Base-by-base conservation (phyloP, 1,140 invertebrate species). In the Halyomorpha halys region DNA sequence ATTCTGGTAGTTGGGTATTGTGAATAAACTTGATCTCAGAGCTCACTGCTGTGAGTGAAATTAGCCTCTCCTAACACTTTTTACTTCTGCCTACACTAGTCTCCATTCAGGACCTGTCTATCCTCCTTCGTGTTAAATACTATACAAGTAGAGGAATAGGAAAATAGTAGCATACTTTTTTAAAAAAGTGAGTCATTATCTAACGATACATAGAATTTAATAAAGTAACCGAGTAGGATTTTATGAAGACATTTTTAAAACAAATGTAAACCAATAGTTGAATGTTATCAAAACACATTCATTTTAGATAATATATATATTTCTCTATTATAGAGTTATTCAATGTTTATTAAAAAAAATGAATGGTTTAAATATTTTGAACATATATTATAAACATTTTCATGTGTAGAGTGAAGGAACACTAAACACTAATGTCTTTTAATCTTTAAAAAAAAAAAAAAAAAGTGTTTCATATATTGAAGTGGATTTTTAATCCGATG, bases 221-320 rank as follows among this genome's bases (percentile, higher is more conserved):
- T n/a, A n/a, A 19, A 53, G 51, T 53, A 21, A 53, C 51, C 6
- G 21, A 56, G 23, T 56, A 56, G 53, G 51, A 23, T 25, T 56
- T 25, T 56, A 56, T 56, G 4, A 23, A 9, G 18, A 56, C 53
- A 27, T 56, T 56, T 56, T 56, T 56, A 56, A 19, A 23, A 56
- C 53, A 56, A 56, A 56, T 56, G 53, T 56, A 56, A 56, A 56
- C 53, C 53, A 56, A 56, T 56, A 56, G 53, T 56, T 56, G 53
- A 56, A 56, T 56, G 21, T 56, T 56, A 56, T 23, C 19, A 56
- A 56, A 56, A 25, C 53, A 56, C 53, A 56, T 56, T 56, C 53
- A 56, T 56, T 56, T 56, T 56, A 56, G 53, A 25, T 25, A 16
- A 56, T 56, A 39, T 39, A n/a, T n/a, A 25, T 56, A 56, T 56